Base-by-base conservation (phyloP, 1,140 invertebrate species). In the Zaprionus nigranus region DNA sequence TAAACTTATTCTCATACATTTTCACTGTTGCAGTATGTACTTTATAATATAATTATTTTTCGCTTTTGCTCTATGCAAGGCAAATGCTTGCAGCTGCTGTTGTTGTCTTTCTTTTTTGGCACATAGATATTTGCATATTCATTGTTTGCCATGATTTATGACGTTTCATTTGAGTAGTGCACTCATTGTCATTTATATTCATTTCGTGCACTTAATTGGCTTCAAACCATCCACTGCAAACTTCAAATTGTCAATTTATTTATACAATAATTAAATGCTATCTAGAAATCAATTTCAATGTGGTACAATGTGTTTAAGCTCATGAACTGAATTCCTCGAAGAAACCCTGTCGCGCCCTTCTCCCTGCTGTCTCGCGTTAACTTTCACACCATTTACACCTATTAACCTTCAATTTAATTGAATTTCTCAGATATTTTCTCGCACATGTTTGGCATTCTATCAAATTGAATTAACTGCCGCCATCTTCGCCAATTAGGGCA, bases 61-160 rank as follows among this genome's bases (percentile, higher is more conserved):
- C 1, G 2, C n/a, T 12, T 49, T n/a, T 43, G 20, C 0, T 49
- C 3, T 12, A 53, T 17, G 46, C 58, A n/a, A 56, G 38, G 5
- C 57, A 72, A 30, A 36, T 28, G 61, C 38, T 6, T 17, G 28
- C 22, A 65, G 40, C 22, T 49, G 53, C 57, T 11, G n/a, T 17
- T 46, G 11, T 56, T 24, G 46, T 46, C 13, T 72, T 72, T 65
- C 2, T 22, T 51, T 51, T 51, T 51, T 51, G 46, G 22, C 20
- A 6, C 36, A n/a, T 5, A 17, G 20, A 86, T 88, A 86, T 88
- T 75, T 78, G 56, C 77, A 88, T 88, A 75, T 80, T 83, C 57
- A 72, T 71, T 66, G 67, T 59, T 65, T 49, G 22, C 53, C 58
- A 51, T 82, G 79, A 87, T 82, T 79, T 79, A 76, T 79, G 65